Base-by-base conservation (phyloP, 2,797 vertebrate genomes). In the Cyprinella venusta region DNA sequence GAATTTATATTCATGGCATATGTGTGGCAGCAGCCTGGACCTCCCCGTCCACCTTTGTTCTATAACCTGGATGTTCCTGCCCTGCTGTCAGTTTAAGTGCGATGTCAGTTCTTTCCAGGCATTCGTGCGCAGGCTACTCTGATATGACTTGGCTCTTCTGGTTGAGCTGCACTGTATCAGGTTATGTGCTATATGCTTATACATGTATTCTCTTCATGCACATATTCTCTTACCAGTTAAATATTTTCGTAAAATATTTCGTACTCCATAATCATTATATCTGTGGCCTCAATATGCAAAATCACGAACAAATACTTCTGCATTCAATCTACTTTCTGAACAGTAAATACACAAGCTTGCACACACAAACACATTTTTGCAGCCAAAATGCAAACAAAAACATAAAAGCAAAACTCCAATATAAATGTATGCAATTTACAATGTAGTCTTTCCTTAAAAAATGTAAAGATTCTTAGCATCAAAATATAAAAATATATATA, bases 371-470 rank as follows among this genome's bases (percentile, higher is more conserved):
- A 84, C 21, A 68, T 19, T 81, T 45, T 78, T 76, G 81, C 0
- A 86, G 45, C 48, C 84, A 1, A 76, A 87, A 84, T 56, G n/a
- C 88, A 80, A 79, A 86, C 70, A 88, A 36, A 87, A 85, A 87
- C 45, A 69, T 24, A 77, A 54, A 86, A 76, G 86, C 36, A 84
- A 82, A 83, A 85, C 81, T 84, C 59, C 74, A 71, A 38, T 88
- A 80, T 81, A 85, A 84, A 45, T 33, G 18, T 30, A 40, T 48
- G 15, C 15, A 9, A 50, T 79, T 67, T 45, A 79, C 76, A 56
- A 71, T 77, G 80, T 21, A 59, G 40, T 15, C 4, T 26, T 83
- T 54, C 80, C 40, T 76, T 79, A 24, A 54, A 42, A 64, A 33
- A 15, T 6, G 0, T 4, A 84, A 52, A 8, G 6, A 63, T 63